These are phyloP conservation scores for Ctenicera cuprea DNA, from an alignment of 2,888 invertebrate genomes.

Conservation along the genomic window DNA sequence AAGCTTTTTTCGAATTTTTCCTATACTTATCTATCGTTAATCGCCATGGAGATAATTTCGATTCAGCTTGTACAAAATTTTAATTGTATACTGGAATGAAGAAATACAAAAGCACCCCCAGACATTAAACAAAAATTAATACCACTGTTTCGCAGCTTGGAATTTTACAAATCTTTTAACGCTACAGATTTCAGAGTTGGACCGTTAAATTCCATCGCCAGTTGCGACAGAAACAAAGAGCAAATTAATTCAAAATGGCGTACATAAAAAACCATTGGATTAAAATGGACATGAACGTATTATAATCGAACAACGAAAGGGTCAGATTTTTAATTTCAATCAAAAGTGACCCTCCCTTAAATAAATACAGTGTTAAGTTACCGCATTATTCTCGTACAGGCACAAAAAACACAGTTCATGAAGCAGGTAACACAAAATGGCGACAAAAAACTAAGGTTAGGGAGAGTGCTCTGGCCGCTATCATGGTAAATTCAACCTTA, in stretches of 20 bases:
- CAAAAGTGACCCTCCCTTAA: conserved; percentile 56
- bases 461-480: conserved; percentile 12
- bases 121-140: too few relatives aligned
- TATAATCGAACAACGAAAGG: conserved; percentile 38
- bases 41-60: too few relatives aligned
- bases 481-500: conserved; percentile 30
- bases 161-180: too few relatives aligned
- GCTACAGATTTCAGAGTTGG: too few relatives aligned
- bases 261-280: background rate
- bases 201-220: conserved; percentile 20
- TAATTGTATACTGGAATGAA: too few relatives aligned
- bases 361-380: conserved; percentile 58
- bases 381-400: conserved; percentile 48
- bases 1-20: too few relatives aligned
- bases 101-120: too few relatives aligned
- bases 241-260: conserved; percentile 44
- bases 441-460: conserved; percentile 52
- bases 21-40: too few relatives aligned
- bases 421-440: conserved; percentile 54
- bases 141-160: too few relatives aligned
- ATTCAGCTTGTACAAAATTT: too few relatives aligned
- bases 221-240: conserved; percentile 14
- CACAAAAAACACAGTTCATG: conserved; percentile 43
- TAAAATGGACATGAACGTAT: conserved; percentile 37
- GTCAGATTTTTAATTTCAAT: conserved; percentile 57